Conservation (phyloP, 2,888 invertebrate species). For the Diarsia brunnea region DNA sequence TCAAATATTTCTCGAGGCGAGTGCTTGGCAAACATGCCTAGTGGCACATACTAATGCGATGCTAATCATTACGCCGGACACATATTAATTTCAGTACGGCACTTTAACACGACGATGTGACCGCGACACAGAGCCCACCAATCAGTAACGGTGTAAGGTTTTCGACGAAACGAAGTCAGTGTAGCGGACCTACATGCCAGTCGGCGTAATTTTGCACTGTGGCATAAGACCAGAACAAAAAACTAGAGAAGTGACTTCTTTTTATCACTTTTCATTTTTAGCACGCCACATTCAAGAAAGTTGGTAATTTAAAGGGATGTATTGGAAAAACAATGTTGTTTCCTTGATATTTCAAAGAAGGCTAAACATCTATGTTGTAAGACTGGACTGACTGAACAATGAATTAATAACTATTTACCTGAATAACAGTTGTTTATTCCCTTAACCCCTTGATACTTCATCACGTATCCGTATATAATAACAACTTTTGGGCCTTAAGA, state of each 20-base stretch:
- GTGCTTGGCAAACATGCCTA: slow-evolving; percentile 82
- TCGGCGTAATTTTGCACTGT: slow-evolving; percentile 61
- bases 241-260: slow-evolving; percentile 23
- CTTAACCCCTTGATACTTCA: not conserved
- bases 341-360: not conserved
- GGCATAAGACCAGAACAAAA: slow-evolving; percentile 41
- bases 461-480: not conserved
- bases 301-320: not conserved
- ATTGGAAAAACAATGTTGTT: not conserved
- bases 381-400: not conserved
- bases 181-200: slow-evolving; percentile 64
- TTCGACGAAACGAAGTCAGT: slow-evolving; percentile 76
- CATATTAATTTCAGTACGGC: slow-evolving; percentile 88
- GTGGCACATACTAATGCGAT: slow-evolving; percentile 87
- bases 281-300: slow-evolving; percentile 3
- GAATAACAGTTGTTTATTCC: too few species aligned
- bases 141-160: slow-evolving; percentile 81
- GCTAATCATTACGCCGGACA: slow-evolving; percentile 86
- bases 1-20: slow-evolving; percentile 83
- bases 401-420: not conserved
- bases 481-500: not conserved
- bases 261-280: slow-evolving; percentile 26
- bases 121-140: slow-evolving; percentile 76
- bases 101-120: slow-evolving; percentile 77
- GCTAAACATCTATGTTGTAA: not conserved